A percentile compares a stretch with the other conserved stretches of the same genome.
These are phyloP conservation scores for Agrilus planipennis DNA, from an alignment of 1,140 invertebrate genomes.

Conservation along the genomic window DNA sequence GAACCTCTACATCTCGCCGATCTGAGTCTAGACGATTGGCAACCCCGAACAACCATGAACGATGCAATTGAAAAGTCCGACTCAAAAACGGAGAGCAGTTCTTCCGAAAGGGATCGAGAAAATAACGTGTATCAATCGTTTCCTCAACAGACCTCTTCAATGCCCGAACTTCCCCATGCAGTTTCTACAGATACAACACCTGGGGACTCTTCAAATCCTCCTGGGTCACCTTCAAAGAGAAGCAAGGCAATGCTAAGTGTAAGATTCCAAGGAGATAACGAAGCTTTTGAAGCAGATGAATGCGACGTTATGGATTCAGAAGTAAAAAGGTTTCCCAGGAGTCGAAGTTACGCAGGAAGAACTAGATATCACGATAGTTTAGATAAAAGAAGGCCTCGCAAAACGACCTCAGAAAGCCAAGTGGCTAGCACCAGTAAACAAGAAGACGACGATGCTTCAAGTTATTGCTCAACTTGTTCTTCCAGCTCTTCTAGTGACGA, in stretches of 20 bases:
- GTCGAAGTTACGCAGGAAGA: slow-evolving; percentile 31
- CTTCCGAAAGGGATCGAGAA: slow-evolving; percentile 12
- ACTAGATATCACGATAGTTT: slow-evolving; percentile 24
- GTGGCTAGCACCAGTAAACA: slow-evolving; percentile 19
- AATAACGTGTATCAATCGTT: slow-evolving; percentile 13
- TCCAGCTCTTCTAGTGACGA: slow-evolving; percentile 73
- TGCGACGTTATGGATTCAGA: slow-evolving; percentile 29
- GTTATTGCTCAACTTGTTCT: slow-evolving; percentile 78
- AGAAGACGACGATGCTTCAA: slow-evolving; percentile 54
- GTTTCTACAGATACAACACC: slow-evolving; percentile 15
- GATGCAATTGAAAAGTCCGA: slow-evolving; percentile 24
- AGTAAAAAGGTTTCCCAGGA: slow-evolving; percentile 32
- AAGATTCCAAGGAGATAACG: slow-evolving; percentile 52
- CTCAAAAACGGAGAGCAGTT: slow-evolving; percentile 13
- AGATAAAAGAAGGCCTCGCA: slow-evolving; percentile 29
- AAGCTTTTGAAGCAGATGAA: slow-evolving; percentile 43
- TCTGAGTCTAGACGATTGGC: slow-evolving; percentile 38
- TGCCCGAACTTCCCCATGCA: slow-evolving; percentile 47
- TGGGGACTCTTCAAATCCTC: slow-evolving; percentile 19
- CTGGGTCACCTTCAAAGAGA: slow-evolving; percentile 26
- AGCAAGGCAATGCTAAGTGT: slow-evolving; percentile 39
- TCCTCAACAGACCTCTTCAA: slow-evolving; percentile 46
- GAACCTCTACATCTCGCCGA: slow-evolving; percentile 45
- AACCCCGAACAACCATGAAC: slow-evolving; percentile 24
- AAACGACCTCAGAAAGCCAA: slow-evolving; percentile 25